A percentile compares a stretch with the other conserved stretches of the same genome.
Evolutionary conservation across 2,888 invertebrate genomes (phyloP).

Genomic region (Tenthredo mesomela): DNA sequence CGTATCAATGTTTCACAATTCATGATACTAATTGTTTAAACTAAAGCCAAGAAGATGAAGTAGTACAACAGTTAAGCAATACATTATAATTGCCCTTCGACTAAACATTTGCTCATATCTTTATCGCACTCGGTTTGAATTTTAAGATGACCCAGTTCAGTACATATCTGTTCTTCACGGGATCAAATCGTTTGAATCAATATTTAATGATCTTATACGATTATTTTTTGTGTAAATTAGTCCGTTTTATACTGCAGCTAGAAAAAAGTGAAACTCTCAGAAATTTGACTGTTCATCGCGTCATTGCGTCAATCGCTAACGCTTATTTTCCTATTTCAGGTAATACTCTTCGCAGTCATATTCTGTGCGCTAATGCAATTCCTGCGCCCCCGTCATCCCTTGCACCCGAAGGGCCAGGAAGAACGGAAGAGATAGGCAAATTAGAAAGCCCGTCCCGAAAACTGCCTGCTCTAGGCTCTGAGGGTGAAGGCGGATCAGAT

Average conservation of each 20-base stretch:
- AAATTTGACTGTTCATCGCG: not conserved
- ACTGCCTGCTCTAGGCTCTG: not conserved
- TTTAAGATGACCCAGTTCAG: not conserved
- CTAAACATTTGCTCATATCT: constrained; percentile 6
- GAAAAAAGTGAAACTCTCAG: not conserved
- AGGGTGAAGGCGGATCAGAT: not conserved
- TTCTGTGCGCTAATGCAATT: not conserved
- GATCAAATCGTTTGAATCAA: not conserved
- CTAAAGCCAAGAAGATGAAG: constrained; percentile 8
- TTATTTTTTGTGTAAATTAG: too few species aligned
- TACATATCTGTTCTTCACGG: not conserved
- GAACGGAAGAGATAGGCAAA: not conserved
- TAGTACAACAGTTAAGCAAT: not conserved
- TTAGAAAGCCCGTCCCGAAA: not conserved
- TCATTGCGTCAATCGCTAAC: not conserved
- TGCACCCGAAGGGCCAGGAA: not conserved
- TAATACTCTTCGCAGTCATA: constrained; percentile 18
- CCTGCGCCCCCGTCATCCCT: not conserved
- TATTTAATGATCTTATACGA: not conserved
- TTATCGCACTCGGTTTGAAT: not conserved
- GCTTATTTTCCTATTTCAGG: not conserved
- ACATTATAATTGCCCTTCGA: not conserved
- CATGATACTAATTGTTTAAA: constrained; percentile 22
- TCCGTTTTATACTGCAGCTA: too few species aligned
- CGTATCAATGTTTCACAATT: not conserved